Percentiles rank a stretch among this genome's conserved stretches.
These are phyloP conservation scores for Cheiracanthium punctorium DNA, from an alignment of 2,888 invertebrate genomes.

Conservation along the genomic window DNA sequence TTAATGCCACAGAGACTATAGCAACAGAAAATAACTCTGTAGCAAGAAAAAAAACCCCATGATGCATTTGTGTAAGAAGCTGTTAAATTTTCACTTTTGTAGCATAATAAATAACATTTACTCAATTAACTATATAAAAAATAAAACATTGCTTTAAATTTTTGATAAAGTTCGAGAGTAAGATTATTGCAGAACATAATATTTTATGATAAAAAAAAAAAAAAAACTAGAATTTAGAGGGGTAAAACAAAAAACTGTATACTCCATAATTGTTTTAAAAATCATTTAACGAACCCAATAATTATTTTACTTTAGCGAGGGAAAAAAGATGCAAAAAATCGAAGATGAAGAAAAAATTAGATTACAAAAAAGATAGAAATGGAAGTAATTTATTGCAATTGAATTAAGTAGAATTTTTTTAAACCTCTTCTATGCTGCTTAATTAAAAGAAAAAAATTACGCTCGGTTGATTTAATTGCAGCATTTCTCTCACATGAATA, in stretches of 20 bases:
- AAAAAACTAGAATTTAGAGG: not conserved
- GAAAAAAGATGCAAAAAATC: not conserved
- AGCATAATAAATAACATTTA: no score
- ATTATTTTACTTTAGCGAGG: not conserved
- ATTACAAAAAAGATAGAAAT: not conserved
- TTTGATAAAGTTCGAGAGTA: not conserved
- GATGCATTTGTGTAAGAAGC: no score
- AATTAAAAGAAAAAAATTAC: not conserved
- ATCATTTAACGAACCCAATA: slow-evolving; percentile 1
- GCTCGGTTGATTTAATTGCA: not conserved
- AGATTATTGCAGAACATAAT: not conserved
- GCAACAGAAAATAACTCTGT: no score
- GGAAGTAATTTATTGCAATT: slow-evolving; percentile 4
- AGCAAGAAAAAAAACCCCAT: no score
- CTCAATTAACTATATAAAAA: not conserved
- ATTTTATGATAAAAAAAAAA: not conserved
- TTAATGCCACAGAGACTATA: no score
- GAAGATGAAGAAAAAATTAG: not conserved
- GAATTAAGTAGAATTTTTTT: not conserved
- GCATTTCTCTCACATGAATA: not conserved
- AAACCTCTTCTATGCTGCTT: not conserved
- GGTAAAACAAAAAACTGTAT: not conserved
- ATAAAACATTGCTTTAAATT: not conserved
- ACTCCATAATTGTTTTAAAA: not conserved
- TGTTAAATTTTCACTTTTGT: no score